phyloP scores from a whole-genome alignment of 2,113 vertebrate genomes.

The Rhadina sibilatrix region DNA sequence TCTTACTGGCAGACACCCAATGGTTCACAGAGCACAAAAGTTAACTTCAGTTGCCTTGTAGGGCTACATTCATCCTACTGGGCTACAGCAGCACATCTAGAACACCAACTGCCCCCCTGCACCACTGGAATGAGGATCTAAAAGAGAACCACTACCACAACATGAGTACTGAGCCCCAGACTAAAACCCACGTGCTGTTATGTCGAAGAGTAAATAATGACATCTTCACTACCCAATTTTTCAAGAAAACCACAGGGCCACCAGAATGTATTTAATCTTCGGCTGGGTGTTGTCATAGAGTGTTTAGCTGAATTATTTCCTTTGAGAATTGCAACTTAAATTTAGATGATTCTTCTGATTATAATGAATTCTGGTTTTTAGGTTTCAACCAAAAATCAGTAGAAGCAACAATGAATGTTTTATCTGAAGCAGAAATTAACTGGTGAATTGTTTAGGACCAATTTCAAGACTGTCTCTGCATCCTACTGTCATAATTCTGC shows the following conservation, averaged over 20 bases:
- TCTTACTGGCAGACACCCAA: neutral
- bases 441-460: neutral
- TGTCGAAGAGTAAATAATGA: neutral
- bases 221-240: neutral
- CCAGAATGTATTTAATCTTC: neutral
- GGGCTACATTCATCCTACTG: neutral
- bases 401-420: neutral
- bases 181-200: neutral
- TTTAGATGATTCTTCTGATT: neutral
- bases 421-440: neutral
- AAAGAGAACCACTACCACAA: neutral
- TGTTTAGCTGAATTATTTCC: neutral
- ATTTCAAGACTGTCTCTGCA: neutral
- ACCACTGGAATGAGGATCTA: neutral
- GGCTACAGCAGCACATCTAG: neutral
- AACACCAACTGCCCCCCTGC: neutral
- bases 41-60: neutral
- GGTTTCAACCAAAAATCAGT: neutral
- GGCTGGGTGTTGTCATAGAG: neutral
- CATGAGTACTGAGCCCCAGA: neutral
- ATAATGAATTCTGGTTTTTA: neutral
- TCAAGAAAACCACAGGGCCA: neutral
- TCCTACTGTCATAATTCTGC: neutral
- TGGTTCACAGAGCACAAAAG: neutral
- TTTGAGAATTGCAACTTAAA: neutral